Evolutionary conservation across 53 echinoderm and acorn worm genomes (phyloP), one percentile per base, ranked within the genome.

Genomic region (Echinarachnius parma): DNA sequence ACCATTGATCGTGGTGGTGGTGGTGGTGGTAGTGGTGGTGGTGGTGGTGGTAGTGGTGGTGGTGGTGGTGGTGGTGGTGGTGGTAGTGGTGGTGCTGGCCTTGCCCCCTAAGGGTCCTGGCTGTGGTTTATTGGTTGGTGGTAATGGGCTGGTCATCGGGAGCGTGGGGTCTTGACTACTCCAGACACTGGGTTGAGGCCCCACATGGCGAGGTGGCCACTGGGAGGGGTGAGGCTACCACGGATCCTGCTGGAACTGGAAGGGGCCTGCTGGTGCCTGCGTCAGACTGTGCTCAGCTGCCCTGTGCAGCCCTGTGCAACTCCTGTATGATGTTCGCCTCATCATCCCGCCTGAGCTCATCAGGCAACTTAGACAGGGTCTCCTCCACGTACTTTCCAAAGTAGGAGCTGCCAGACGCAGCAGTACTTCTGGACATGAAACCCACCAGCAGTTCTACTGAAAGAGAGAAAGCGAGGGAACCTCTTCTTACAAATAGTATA

Each of bases 91-190:
- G 44, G 52, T 69, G 69, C 13, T 50, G 52, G 52, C 45, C 53
- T 21, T 42, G 45, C 5, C 45, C 45, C 16, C 37, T 62, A 16
- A 69, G 16, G 69, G 69, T 69, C 21, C 69, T 69, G 30, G 52
- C 45, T 69, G 69, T 32, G 63, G 63, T 31, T 69, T 52, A 50
- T 69, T 62, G 63, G 23, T 62, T 32, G 63, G 63, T 33, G 37
- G 69, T 69, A 69, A 69, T 69, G 49, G 45, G 69, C 50, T 62
- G 34, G 63, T n/a, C n/a, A n/a, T n/a, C n/a, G n/a, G n/a, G n/a
- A n/a, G n/a, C n/a, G n/a, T n/a, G n/a, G n/a, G n/a, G n/a, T 62
- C 69, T 21, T 69, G 69, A 42, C 45, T 21, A 42, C 50, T 52
- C 69, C 52, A n/a, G 69, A 69, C 52, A 48, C 52, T 29, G 69